These are phyloP conservation scores for Erpornis zantholeuca DNA, from an alignment of 2,113 vertebrate species.

Conservation along the genomic window DNA sequence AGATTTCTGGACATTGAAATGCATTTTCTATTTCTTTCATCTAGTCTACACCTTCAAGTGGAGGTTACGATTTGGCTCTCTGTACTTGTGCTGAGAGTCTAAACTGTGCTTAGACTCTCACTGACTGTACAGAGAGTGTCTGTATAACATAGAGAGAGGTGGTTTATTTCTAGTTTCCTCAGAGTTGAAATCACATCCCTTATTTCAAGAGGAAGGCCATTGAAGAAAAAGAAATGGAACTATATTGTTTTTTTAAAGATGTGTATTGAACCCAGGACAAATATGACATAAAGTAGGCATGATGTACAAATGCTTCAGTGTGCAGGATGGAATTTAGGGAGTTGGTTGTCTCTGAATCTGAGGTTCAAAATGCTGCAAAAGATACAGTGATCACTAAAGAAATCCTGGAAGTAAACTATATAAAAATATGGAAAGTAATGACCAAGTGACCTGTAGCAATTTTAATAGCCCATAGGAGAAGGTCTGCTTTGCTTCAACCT, in stretches of 20 bases:
- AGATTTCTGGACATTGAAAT: background rate
- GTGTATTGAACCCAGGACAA: background rate
- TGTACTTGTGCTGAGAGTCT: background rate
- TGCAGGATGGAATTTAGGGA: background rate
- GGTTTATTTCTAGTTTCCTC: background rate
- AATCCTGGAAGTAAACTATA: background rate
- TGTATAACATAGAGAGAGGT: background rate
- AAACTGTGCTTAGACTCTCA: background rate
- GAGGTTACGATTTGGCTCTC: background rate
- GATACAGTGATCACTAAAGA: background rate
- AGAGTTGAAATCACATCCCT: background rate
- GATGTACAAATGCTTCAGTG: background rate
- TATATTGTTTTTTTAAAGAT: background rate
- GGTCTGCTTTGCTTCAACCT: background rate
- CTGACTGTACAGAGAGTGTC: background rate
- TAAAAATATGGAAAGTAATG: background rate
- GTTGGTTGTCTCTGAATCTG: background rate
- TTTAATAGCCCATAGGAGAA: background rate
- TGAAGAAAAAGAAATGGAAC: background rate
- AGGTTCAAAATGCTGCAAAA: background rate
- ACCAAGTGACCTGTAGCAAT: background rate
- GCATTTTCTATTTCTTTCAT: constrained; percentile 12
- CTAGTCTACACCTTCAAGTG: background rate
- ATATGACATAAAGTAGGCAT: background rate
- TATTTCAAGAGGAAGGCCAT: background rate